These are phyloP conservation scores for Thaumatotibia leucotreta DNA, from an alignment of 1,140 invertebrate species.

Conservation along the genomic window DNA sequence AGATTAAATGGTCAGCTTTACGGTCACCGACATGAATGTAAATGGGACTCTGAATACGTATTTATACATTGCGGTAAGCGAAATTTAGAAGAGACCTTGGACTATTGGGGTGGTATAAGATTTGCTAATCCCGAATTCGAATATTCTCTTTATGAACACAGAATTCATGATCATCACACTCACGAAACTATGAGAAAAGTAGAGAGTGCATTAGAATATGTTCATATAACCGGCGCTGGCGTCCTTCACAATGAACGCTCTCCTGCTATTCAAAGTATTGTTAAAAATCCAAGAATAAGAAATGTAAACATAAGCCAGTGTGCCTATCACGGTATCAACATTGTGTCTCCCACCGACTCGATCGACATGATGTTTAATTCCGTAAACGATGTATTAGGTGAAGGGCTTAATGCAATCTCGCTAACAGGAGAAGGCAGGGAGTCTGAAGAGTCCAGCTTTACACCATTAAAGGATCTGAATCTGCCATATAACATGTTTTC, in stretches of 20 bases:
- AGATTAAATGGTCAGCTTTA: conserved; percentile 93
- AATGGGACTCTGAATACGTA: conserved; percentile 93
- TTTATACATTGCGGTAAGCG: conserved; percentile 94
- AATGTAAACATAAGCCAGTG: conserved; percentile 90
- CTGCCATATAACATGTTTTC: conserved; percentile 97
- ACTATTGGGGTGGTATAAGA: conserved; percentile 98
- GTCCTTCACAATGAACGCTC: conserved; percentile 97
- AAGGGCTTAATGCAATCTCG: conserved; percentile 92
- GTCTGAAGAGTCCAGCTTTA: conserved; percentile 90
- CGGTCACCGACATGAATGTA: conserved; percentile 89
- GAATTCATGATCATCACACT: conserved; percentile 87
- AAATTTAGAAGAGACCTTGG: conserved; percentile 81
- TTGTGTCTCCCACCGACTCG: conserved; percentile 91
- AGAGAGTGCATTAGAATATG: conserved; percentile 88
- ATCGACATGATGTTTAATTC: conserved; percentile 84
- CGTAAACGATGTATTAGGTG: conserved; percentile 90
- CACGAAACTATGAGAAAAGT: conserved; percentile 81
- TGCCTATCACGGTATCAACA: conserved; percentile 94
- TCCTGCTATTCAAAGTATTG: conserved; percentile 92
- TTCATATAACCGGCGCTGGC: conserved; percentile 96
- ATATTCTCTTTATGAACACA: conserved; percentile 87
- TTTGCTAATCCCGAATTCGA: conserved; percentile 95
- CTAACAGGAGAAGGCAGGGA: conserved; percentile 95
- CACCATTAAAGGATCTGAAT: conserved; percentile 88
- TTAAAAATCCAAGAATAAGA: conserved; percentile 88